Conservation (phyloP, 2,797 vertebrate genomes). For the Phrynocephalus guinanensis region DNA sequence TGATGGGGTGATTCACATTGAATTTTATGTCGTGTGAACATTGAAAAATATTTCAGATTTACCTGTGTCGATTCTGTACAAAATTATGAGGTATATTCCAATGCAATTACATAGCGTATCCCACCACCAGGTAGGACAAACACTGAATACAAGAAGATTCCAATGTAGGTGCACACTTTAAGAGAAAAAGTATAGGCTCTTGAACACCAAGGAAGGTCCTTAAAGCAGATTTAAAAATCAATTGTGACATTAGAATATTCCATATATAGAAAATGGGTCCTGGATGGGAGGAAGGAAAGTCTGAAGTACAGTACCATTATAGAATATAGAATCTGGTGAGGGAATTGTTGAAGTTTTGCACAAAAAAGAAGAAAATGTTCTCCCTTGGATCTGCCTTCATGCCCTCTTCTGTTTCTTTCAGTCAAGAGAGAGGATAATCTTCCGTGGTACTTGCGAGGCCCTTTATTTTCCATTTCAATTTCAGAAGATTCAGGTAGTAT, state of each 20-base stretch:
- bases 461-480: constrained; percentile 48
- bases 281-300: background rate
- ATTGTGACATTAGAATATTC: background rate
- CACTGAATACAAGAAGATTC: no score
- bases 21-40: no score
- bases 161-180: no score
- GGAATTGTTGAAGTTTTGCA: background rate
- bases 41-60: no score
- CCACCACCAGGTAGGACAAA: no score
- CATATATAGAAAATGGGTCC: background rate
- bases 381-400: background rate
- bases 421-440: constrained; percentile 28
- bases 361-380: background rate
- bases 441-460: constrained; percentile 37
- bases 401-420: background rate
- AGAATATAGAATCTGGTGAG: background rate
- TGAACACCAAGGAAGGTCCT: background rate
- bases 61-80: no score
- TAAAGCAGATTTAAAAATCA: no score
- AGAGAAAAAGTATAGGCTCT: background rate
- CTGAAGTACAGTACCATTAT: background rate
- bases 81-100: no score
- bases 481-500: constrained; percentile 47
- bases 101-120: no score
- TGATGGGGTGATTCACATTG: no score